Evolutionary conservation across 2,888 invertebrate species (phyloP).

Genomic region (Drosophila ezoana): DNA sequence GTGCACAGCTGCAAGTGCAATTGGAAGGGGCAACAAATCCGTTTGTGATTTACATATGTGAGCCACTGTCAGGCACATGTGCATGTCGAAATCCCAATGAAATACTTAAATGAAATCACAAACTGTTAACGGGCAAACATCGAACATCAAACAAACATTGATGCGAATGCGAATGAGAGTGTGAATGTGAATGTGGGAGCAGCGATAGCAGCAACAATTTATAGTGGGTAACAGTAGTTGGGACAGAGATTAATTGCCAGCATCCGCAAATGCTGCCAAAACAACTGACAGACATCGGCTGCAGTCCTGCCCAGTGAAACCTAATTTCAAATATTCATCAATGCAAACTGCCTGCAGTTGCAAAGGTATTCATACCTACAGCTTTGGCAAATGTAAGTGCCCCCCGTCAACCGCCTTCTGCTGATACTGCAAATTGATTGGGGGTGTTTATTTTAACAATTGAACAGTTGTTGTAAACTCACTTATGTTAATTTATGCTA

Average conservation of each 20-base stretch:
- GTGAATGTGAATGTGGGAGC: constrained; percentile 20
- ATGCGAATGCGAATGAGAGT: constrained; percentile 20
- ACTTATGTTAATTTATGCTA: constrained; percentile 50
- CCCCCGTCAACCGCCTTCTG: neutral
- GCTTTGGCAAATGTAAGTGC: constrained; percentile 5
- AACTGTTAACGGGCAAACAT: constrained; percentile 58
- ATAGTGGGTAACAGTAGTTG: constrained; percentile 6
- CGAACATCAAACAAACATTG: constrained; percentile 57
- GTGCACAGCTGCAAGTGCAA: constrained; percentile 33
- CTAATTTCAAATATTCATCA: constrained; percentile 46
- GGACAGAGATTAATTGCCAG: constrained; percentile 48
- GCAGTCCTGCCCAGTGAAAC: constrained; percentile 16
- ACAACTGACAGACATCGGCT: constrained; percentile 10
- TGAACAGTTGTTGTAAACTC: constrained; percentile 10
- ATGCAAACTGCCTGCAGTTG: constrained; percentile 25
- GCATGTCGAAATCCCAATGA: constrained; percentile 47
- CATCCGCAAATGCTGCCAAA: constrained; percentile 9
- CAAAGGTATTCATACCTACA: constrained; percentile 8
- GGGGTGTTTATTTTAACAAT: constrained; percentile 47
- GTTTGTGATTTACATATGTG: constrained; percentile 60
- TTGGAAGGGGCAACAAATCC: constrained; percentile 22
- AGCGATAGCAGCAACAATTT: constrained; percentile 8
- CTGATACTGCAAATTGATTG: constrained; percentile 29
- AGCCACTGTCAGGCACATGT: constrained; percentile 37
- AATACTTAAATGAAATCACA: constrained; percentile 65